These are phyloP conservation scores for Rotaria socialis DNA, from an alignment of 2,888 invertebrate genomes.

Conservation along the genomic window DNA sequence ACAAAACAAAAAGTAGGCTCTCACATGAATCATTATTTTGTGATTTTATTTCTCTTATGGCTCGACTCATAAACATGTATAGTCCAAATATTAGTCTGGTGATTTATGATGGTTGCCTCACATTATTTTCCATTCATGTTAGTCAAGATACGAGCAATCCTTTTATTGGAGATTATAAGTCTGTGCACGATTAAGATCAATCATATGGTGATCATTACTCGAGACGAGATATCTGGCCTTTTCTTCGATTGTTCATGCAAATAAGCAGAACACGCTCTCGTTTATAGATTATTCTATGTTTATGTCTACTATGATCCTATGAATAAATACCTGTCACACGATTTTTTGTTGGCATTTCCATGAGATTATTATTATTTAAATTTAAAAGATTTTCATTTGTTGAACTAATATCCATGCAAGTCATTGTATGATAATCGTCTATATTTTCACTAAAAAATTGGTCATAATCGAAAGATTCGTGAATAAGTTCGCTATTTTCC, in stretches of 20 bases:
- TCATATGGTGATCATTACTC: neutral
- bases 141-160: neutral
- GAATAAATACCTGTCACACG: neutral
- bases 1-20: too few relatives aligned
- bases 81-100: neutral
- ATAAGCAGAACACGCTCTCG: too few relatives aligned
- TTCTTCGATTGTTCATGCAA: neutral
- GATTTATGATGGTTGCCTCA: neutral
- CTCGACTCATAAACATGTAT: too few relatives aligned
- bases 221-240: neutral
- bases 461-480: slow-evolving; percentile 27
- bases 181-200: neutral
- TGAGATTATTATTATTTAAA: neutral
- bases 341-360: neutral
- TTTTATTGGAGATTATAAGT: neutral
- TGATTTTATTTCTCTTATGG: too few relatives aligned
- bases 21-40: too few relatives aligned
- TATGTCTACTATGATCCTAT: neutral
- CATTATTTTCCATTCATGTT: neutral
- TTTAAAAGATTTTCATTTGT: slow-evolving; percentile 9
- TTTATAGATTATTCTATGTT: too few relatives aligned
- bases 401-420: neutral
- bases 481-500: slow-evolving; percentile 6
- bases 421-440: neutral
- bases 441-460: slow-evolving; percentile 18